Base-by-base conservation (phyloP, 2,797 vertebrate species). In the Pangasius krempfi region DNA sequence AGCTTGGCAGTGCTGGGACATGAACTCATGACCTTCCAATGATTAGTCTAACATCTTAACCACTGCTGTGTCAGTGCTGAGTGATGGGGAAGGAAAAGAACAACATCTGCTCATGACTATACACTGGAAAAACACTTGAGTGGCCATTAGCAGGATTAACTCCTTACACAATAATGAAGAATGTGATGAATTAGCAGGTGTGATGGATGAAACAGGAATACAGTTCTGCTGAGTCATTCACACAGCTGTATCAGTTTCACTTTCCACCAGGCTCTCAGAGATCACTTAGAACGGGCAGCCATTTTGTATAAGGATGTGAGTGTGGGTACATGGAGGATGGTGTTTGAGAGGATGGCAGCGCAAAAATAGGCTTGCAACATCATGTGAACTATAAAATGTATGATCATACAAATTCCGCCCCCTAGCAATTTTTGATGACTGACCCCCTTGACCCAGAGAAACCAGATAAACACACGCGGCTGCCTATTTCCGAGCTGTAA, bases 181-280 rank as follows among this genome's bases (percentile, higher is more conserved):
- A 70, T 70, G 12, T 4, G 62, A 79, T 88, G n/a, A 68, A 80
- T 72, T 72, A 50, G 62, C 30, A 86, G 30, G 20, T 30, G 16
- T 86, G 30, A 86, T 83, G 18, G 68, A 86, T 76, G 70, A 68
- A 86, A 83, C 10, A 3, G 37, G 62, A 84, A 62, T 44, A n/a
- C 58, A 64, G 18, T 76, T 86, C 50, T 86, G 88, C 84, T 86
- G 78, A 89, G 84, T 89, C 84, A 89, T 89, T 86, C 66, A 83
- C 16, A 76, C 47, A 40, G 44, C 78, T 66, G 56, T 82, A 78
- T 86, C 68, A 82, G n/a, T 85, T 88, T 50, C 73, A 44, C 56
- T 80, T 81, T 73, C 76, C 40, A 64, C 22, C 50, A 80, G n/a
- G 44, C 85, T 86, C 13, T 76, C 44, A 75, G 44, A 66, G 56